phyloP scores from a whole-genome alignment of 2,113 vertebrate genomes.

The Damaliscus lunatus region DNA sequence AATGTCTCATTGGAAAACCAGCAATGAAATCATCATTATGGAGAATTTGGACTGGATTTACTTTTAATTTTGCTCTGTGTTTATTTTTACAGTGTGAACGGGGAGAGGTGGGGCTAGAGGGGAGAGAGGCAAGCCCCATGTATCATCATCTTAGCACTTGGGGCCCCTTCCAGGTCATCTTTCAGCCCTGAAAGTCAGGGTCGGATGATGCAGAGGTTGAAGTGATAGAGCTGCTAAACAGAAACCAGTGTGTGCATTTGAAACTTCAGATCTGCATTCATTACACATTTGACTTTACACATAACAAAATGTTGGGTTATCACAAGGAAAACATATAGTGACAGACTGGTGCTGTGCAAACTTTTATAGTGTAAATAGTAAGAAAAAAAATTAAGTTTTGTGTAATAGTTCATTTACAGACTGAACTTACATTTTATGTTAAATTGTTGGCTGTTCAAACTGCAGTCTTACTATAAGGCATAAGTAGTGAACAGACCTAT shows the following conservation, averaged over 20 bases:
- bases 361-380: not conserved
- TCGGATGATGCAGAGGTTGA: not conserved
- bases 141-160: not conserved
- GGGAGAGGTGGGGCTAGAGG: not conserved
- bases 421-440: not conserved
- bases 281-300: not conserved
- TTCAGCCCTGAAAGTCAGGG: not conserved
- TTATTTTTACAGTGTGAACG: not conserved
- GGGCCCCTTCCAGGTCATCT: not conserved
- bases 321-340: not conserved
- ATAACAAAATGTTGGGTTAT: not conserved
- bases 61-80: not conserved
- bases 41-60: not conserved
- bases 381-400: not conserved
- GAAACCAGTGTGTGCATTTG: not conserved
- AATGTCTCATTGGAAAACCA: not conserved
- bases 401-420: not conserved
- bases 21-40: not conserved
- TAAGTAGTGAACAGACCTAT: not conserved
- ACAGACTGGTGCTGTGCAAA: not conserved
- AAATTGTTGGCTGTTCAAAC: not conserved
- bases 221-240: not conserved
- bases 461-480: not conserved
- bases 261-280: not conserved
- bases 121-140: not conserved